Evolutionary conservation across 2,113 vertebrate species (phyloP), one percentile per base, ranked within the genome.

Genomic region (Forbesichthys papilliferus): DNA sequence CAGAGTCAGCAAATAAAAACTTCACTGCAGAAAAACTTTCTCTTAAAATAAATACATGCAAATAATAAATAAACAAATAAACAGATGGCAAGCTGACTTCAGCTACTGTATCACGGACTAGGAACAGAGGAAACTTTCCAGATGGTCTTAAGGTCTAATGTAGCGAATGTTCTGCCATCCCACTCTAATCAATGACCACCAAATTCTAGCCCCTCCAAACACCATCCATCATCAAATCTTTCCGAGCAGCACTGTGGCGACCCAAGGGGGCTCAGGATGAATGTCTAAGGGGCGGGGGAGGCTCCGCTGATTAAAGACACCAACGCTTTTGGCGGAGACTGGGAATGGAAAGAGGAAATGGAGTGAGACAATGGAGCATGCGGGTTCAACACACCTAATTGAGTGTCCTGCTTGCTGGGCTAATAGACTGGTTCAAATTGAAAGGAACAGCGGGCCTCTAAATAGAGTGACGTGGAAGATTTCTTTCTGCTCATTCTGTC

Each of bases 361-460:
- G 86, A 86, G 81, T 85, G 83, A 88, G 84, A 89, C 82, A 84
- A 72, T 76, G 71, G 73, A 84, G 80, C 77, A 71, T 11, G 72
- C 20, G 5, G 74, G 86, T 87, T 89, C 85, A 85, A 87, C 89
- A 89, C 87, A 87, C 81, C 84, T 85, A 91, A 89, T 89, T 82
- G 81, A 90, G 83, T 85, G 82, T 78, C 82, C 86, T 87, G 79
- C 83, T 80, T 77, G 75, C 78, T 54, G 81, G 77, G 83, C 82
- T 91, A 92, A 89, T 89, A 86, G 84, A 86, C 79, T 83, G 84
- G 77, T 86, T 89, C 86, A 85, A 90, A 92, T 87, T 84, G 86
- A 90, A 90, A 86, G 84, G 63, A 90, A 87, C 85, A 87, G 87
- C 84, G 65, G 87, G 88, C 78, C 77, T 86, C 85, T 91, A 89